Conservation (phyloP, 2,113 vertebrate genomes). For the Zosterops pallidus region DNA sequence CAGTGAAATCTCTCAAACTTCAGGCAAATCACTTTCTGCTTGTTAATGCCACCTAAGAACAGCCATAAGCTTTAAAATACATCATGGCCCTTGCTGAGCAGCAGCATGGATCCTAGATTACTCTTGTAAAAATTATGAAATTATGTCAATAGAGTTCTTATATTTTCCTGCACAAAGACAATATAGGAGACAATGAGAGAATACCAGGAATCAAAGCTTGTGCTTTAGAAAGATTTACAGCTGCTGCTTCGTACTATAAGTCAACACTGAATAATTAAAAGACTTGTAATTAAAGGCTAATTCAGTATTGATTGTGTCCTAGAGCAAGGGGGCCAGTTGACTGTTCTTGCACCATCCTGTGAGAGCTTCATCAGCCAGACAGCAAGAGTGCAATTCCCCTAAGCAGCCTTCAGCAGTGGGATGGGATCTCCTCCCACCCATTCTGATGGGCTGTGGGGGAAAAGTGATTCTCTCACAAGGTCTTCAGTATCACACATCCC, state of each 20-base stretch:
- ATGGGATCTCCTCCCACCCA: background rate
- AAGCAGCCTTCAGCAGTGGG: background rate
- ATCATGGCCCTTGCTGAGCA: conserved; percentile 9
- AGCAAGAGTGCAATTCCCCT: conserved; percentile 7
- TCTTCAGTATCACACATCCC: background rate
- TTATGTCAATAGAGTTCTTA: background rate
- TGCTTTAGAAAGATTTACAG: conserved; percentile 47
- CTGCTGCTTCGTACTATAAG: conserved; percentile 62
- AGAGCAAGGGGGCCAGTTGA: conserved; percentile 45
- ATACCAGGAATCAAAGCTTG: conserved; percentile 20
- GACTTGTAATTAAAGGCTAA: conserved; percentile 76
- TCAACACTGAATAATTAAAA: conserved; percentile 81
- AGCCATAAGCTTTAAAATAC: conserved; percentile 35
- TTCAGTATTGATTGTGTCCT: conserved; percentile 78
- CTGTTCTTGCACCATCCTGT: background rate
- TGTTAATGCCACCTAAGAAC: background rate
- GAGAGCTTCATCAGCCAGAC: background rate
- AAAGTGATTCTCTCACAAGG: background rate
- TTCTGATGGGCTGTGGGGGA: background rate
- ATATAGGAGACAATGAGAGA: background rate
- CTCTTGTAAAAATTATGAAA: conserved; percentile 44
- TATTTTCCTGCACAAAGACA: conserved; percentile 14
- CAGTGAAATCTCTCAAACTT: conserved; percentile 28
- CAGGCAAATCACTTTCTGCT: conserved; percentile 28
- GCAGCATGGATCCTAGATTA: conserved; percentile 2